These are phyloP conservation scores for Torymus tubicola DNA, from an alignment of 2,888 invertebrate species.

Conservation along the genomic window DNA sequence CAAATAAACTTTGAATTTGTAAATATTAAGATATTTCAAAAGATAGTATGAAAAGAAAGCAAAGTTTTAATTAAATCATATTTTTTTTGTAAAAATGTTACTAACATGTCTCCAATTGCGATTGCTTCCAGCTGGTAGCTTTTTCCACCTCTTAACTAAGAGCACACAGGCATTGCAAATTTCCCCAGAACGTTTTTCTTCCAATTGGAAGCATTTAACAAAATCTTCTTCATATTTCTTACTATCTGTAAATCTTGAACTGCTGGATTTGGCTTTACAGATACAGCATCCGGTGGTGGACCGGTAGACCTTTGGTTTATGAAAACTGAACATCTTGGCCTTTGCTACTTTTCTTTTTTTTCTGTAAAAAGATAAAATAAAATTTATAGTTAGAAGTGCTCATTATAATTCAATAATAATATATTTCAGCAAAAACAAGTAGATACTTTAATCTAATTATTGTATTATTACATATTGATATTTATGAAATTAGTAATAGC, in stretches of 20 bases:
- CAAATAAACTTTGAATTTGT: not conserved
- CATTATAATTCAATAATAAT: not conserved
- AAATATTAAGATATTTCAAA: not conserved
- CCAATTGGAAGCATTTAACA: slow-evolving; percentile 86
- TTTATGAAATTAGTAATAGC: too few relatives aligned
- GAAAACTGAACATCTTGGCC: slow-evolving; percentile 87
- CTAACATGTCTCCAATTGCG: slow-evolving; percentile 88
- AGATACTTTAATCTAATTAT: too few relatives aligned
- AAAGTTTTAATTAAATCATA: slow-evolving; percentile 26
- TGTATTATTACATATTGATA: too few relatives aligned
- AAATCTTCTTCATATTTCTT: slow-evolving; percentile 90
- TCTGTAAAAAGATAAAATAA: slow-evolving; percentile 60
- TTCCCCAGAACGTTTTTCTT: slow-evolving; percentile 86
- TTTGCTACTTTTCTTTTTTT: slow-evolving; percentile 58
- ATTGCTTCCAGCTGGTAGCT: slow-evolving; percentile 84
- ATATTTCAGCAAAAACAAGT: not conserved
- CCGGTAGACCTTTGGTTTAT: slow-evolving; percentile 90
- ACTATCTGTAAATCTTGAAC: slow-evolving; percentile 90
- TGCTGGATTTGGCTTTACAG: slow-evolving; percentile 91
- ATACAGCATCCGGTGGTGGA: slow-evolving; percentile 91
- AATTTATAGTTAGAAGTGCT: not conserved
- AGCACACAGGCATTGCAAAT: slow-evolving; percentile 93
- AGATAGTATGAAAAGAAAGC: slow-evolving; percentile 19
- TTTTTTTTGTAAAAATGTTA: slow-evolving; percentile 22
- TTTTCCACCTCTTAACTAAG: slow-evolving; percentile 89